These are phyloP conservation scores for Porites lutea DNA, from an alignment of 64 coral and sea anemone species.

Conservation along the genomic window DNA sequence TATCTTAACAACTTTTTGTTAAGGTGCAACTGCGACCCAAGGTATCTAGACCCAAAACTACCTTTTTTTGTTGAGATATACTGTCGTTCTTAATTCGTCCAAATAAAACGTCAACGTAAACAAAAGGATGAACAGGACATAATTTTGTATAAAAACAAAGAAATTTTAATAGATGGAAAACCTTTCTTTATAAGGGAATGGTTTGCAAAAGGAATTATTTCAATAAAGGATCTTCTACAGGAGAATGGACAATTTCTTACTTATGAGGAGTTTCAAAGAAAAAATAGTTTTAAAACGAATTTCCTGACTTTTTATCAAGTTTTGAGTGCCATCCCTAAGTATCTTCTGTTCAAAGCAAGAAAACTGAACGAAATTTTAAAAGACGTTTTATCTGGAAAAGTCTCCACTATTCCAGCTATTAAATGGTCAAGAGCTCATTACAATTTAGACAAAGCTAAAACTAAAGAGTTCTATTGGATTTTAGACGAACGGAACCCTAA, in stretches of 20 bases:
- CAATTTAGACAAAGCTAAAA: neutral
- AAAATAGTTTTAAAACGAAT: neutral
- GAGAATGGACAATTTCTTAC: conserved; percentile 3
- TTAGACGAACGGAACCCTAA: neutral
- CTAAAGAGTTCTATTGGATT: conserved; percentile 1
- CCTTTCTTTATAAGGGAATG: neutral
- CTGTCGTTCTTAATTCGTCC: neutral
- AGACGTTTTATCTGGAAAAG: neutral
- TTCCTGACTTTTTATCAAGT: conserved; percentile 22
- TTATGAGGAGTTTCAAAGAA: neutral
- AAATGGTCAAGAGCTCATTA: neutral
- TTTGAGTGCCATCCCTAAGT: neutral
- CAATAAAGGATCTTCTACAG: neutral
- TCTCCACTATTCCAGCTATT: neutral
- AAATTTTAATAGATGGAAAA: neutral
- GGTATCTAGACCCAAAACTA: neutral
- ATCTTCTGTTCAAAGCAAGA: neutral
- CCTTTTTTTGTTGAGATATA: neutral
- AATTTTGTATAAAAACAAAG: neutral
- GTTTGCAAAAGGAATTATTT: neutral
- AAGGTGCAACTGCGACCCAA: neutral
- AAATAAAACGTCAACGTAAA: neutral
- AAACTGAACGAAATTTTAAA: neutral
- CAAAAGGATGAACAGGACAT: neutral
- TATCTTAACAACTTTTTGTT: conserved; percentile 14